phyloP scores from a whole-genome alignment of 2,113 vertebrate species.

The Myotis lucifugus region DNA sequence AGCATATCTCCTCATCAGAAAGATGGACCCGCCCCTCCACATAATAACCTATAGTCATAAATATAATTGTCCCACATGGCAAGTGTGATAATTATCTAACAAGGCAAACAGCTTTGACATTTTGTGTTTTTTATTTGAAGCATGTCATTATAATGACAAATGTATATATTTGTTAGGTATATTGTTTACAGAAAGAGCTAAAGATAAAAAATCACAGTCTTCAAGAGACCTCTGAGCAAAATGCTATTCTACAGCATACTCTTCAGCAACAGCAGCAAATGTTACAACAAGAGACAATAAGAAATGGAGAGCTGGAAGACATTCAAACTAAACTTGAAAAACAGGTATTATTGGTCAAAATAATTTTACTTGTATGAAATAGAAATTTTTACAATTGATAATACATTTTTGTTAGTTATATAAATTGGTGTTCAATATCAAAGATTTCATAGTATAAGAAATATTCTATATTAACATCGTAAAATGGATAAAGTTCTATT shows the following conservation, averaged over 20 bases:
- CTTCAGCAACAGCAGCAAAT: conserved; percentile 93
- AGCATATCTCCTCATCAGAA: neutral
- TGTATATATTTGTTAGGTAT: conserved; percentile 85
- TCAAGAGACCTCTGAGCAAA: conserved; percentile 89
- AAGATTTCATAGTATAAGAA: neutral
- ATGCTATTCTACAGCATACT: conserved; percentile 89
- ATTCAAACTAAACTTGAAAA: conserved; percentile 91
- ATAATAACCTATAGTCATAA: neutral
- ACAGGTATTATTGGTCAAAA: conserved; percentile 84
- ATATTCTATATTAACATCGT: neutral
- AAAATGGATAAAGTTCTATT: conserved; percentile 45
- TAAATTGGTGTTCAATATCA: conserved; percentile 13
- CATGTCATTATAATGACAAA: conserved; percentile 62
- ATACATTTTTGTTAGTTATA: conserved; percentile 17
- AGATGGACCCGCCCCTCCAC: neutral
- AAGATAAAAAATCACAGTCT: conserved; percentile 85
- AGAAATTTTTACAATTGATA: neutral
- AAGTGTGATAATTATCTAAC: neutral
- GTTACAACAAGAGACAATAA: conserved; percentile 92
- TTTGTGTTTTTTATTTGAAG: conserved; percentile 51
- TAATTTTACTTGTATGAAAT: conserved; percentile 42
- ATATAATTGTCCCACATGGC: neutral
- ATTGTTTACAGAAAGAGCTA: conserved; percentile 90
- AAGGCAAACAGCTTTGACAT: conserved; percentile 35
- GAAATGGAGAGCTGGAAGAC: conserved; percentile 93